Evolutionary conservation across 2,797 vertebrate genomes (phyloP).

Genomic region (Peromyscus nudipes): DNA sequence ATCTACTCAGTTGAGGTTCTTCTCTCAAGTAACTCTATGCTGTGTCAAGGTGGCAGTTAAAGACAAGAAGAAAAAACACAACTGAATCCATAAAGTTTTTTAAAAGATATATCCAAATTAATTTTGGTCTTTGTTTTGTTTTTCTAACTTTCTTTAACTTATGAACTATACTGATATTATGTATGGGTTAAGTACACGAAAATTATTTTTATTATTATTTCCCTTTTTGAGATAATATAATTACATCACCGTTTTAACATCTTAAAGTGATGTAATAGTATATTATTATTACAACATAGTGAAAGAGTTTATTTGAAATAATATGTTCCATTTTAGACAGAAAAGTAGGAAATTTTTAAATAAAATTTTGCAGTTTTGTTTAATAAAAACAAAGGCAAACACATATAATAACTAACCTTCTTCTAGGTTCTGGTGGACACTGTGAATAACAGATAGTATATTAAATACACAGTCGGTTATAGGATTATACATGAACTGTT

Average conservation of each 20-base stretch:
- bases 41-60: neutral
- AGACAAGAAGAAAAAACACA: neutral
- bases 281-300: neutral
- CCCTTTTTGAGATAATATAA: neutral
- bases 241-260: neutral
- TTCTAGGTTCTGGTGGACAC: neutral
- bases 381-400: neutral
- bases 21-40: neutral
- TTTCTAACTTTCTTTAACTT: neutral
- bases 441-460: neutral
- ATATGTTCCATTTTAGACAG: neutral
- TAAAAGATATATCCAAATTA: neutral
- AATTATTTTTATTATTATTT: neutral
- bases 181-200: neutral
- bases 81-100: neutral
- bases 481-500: neutral
- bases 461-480: neutral
- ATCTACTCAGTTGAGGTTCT: neutral
- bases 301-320: neutral
- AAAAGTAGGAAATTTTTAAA: neutral
- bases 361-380: neutral
- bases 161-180: neutral
- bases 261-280: neutral
- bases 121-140: neutral
- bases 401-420: neutral